Percentiles rank a stretch among this genome's conserved stretches.
Conservation (phyloP, 2,888 invertebrate species). For the Nymphalis polychloros region DNA sequence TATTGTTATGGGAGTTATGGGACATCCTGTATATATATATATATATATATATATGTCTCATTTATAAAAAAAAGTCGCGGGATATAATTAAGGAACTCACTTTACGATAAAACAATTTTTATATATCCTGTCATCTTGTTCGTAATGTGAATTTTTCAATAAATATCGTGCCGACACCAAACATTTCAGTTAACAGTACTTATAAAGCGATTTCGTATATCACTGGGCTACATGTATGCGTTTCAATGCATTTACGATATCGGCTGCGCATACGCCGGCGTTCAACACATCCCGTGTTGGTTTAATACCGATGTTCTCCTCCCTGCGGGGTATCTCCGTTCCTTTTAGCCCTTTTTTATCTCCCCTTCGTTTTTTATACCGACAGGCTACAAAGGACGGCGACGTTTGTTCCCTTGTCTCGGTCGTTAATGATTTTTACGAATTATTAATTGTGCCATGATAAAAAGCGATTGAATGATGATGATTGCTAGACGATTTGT, state of each 20-base stretch:
- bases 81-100: too few relatives aligned
- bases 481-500: constrained; percentile 48
- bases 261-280: constrained; percentile 42
- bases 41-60: too few relatives aligned
- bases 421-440: constrained; percentile 80
- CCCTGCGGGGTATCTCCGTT: constrained; percentile 61
- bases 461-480: constrained; percentile 77
- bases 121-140: neutral
- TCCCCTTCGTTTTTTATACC: constrained; percentile 57
- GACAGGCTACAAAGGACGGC: constrained; percentile 75
- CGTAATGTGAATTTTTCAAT: constrained; percentile 13
- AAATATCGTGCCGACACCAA: constrained; percentile 22
- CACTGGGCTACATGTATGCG: constrained; percentile 22
- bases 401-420: constrained; percentile 79
- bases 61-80: too few relatives aligned
- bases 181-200: constrained; percentile 33
- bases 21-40: too few relatives aligned
- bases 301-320: constrained; percentile 57
- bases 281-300: constrained; percentile 74
- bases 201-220: constrained; percentile 37
- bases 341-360: constrained; percentile 54
- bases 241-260: constrained; percentile 24
- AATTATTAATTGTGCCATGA: constrained; percentile 75
- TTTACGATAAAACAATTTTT: neutral
- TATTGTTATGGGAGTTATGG: too few relatives aligned